Base-by-base conservation (phyloP, 1,140 invertebrate species). In the Musca vetustissima region DNA sequence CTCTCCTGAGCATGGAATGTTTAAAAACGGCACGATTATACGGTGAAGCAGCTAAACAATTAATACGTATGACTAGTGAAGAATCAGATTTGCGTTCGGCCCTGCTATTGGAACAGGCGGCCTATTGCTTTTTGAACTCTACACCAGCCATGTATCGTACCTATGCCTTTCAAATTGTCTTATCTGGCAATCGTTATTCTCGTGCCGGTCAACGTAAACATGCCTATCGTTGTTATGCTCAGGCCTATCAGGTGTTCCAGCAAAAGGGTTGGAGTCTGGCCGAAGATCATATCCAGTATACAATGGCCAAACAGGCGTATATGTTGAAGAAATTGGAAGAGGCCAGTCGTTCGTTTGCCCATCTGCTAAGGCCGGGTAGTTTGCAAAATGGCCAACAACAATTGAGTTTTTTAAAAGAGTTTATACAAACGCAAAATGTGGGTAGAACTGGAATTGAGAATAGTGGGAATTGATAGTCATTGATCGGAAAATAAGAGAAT, bases 151-250 rank as follows among this genome's bases (percentile, higher is more conserved):
- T 95, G 90, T 88, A 92, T 69, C 86, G 97, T 55, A 98, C 98
- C 83, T 98, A 97, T 83, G 93, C 96, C n/a, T 98, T 98, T 82
- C 95, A 98, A 77, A 92, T 96, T 86, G 95, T 98, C 19, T 85
- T 99, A 15, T 94, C 97, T 57, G 97, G 97, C 4, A 94, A 98
- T 83, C 85, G 96, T 67, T 98, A 89, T 82, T 92, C 92, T 4
- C 97, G 98, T 83, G 93, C 95, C 14, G 93, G 93, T 0, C 95
- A 97, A 79, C 89, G 91, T 67, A 92, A 90, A 79, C 96, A 98
- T 85, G 93, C 95, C 0, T 87, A 97, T 59, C 85, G 95, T 70
- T 95, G 94, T 75, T 98, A 98, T 78, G 89, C 91, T 70, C 94
- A 97, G 85, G 95, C 96, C 21, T 90, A 93, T 84, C 93, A 97